These are phyloP conservation scores for Galemys pyrenaicus DNA, from an alignment of 2,113 vertebrate genomes.

Conservation along the genomic window DNA sequence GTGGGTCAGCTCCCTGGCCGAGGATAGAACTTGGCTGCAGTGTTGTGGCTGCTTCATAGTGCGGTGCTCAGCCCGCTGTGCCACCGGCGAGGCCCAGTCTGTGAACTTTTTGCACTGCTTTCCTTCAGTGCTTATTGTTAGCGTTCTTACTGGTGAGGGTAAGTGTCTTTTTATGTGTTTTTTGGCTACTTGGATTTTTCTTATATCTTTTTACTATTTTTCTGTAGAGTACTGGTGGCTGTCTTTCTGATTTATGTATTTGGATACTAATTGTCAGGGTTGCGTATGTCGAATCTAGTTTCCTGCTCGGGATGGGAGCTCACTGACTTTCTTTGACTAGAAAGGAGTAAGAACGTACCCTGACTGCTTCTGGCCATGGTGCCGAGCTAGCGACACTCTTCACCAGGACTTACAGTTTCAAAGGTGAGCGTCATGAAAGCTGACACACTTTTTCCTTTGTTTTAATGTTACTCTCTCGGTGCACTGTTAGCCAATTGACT, in stretches of 20 bases:
- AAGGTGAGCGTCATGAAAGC: neutral
- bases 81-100: too few species aligned
- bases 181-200: neutral
- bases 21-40: too few species aligned
- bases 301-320: neutral
- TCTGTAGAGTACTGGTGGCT: neutral
- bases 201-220: neutral
- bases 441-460: neutral
- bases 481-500: neutral
- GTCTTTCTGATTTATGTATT: neutral
- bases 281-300: neutral
- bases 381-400: neutral
- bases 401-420: neutral
- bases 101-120: too few species aligned
- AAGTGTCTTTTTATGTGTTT: neutral
- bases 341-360: conserved; percentile 21
- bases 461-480: neutral
- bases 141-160: neutral
- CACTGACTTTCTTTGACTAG: neutral
- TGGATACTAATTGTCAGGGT: neutral
- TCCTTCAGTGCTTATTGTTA: too few species aligned
- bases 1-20: too few species aligned
- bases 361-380: neutral
- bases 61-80: too few species aligned
- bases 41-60: too few species aligned